Conservation (phyloP, 2,113 vertebrate species). For the Neogale vison region DNA sequence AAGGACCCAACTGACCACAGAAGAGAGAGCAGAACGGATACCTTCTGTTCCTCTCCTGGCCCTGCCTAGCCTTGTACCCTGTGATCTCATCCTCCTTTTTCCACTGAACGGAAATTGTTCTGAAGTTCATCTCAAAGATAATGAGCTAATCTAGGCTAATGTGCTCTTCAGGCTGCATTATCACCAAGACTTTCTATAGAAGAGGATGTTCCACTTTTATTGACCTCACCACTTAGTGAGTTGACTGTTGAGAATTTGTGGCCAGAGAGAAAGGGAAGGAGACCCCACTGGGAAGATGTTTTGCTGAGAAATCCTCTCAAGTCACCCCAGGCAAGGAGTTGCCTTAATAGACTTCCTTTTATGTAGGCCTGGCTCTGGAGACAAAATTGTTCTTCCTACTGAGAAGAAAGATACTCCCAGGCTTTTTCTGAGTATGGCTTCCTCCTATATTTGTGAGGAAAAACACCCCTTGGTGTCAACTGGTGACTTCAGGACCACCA, state of each 20-base stretch:
- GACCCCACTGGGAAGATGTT: neutral
- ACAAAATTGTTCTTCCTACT: neutral
- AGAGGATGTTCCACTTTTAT: slow-evolving; percentile 38
- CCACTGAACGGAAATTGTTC: neutral
- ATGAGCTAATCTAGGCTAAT: slow-evolving; percentile 65
- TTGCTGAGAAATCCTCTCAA: slow-evolving; percentile 24
- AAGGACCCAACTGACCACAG: neutral
- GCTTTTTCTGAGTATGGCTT: neutral
- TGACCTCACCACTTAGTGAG: slow-evolving; percentile 43
- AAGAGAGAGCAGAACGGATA: neutral
- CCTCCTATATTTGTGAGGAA: neutral
- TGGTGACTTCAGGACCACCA: neutral
- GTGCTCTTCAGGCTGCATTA: slow-evolving; percentile 26
- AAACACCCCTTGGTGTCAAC: neutral
- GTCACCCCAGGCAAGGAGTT: neutral
- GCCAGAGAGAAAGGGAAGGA: neutral
- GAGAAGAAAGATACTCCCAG: neutral
- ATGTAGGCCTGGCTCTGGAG: neutral
- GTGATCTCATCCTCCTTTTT: neutral
- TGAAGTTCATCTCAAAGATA: slow-evolving; percentile 59
- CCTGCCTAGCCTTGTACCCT: neutral
- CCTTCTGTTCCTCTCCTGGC: neutral
- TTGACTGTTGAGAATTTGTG: slow-evolving; percentile 29
- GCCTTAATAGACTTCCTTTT: neutral
- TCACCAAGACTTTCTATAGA: neutral